Conservation (phyloP, 2,888 invertebrate genomes). For the Anoncus sp. region DNA sequence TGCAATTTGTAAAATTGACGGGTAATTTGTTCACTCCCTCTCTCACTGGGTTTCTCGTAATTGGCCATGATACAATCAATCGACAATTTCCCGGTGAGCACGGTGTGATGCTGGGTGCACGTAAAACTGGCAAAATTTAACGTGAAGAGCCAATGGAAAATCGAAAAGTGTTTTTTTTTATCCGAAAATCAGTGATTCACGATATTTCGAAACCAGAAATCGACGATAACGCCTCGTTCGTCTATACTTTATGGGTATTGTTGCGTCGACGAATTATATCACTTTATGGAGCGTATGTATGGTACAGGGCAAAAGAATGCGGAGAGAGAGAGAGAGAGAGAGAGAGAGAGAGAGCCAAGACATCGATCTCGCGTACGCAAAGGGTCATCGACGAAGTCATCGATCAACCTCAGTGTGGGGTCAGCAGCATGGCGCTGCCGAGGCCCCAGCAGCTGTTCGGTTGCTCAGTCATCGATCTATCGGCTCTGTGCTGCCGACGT, state of each 20-base stretch:
- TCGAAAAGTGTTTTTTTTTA: constrained; percentile 7
- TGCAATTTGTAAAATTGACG: constrained; percentile 79
- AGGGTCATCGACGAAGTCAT: constrained; percentile 78
- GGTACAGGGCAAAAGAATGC: constrained; percentile 65
- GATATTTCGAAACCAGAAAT: neutral
- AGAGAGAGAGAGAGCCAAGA: constrained; percentile 28
- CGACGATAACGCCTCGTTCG: neutral
- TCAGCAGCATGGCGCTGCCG: constrained; percentile 66
- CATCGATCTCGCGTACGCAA: constrained; percentile 66
- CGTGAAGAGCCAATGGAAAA: constrained; percentile 20
- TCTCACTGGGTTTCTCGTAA: constrained; percentile 67
- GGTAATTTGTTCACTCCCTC: constrained; percentile 78
- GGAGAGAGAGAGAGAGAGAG: constrained; percentile 29
- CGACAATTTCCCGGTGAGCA: constrained; percentile 49
- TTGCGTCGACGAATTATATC: constrained; percentile 43
- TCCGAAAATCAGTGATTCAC: constrained; percentile 40
- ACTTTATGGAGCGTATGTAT: neutral
- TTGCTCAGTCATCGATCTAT: constrained; percentile 80
- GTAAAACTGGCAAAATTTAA: constrained; percentile 29
- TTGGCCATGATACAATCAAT: constrained; percentile 77
- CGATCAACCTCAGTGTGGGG: constrained; percentile 79
- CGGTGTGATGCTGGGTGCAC: neutral
- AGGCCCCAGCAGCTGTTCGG: constrained; percentile 78
- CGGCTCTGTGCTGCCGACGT: constrained; percentile 69
- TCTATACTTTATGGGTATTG: neutral